Conservation (phyloP, 2,113 vertebrate species). For the Calidris pygmaea region DNA sequence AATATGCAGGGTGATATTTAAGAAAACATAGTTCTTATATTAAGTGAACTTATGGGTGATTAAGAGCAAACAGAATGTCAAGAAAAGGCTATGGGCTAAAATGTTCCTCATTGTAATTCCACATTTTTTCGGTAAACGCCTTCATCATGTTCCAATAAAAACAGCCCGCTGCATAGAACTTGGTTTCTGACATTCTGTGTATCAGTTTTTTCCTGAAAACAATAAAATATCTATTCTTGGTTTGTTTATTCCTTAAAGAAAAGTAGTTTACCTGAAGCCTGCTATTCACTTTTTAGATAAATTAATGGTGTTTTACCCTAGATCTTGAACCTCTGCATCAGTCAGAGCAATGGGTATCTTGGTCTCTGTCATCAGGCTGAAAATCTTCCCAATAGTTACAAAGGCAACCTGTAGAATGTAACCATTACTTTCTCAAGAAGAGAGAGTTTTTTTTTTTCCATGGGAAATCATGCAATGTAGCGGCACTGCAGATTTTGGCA, state of each 20-base stretch:
- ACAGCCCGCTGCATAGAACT: neutral
- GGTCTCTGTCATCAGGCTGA: neutral
- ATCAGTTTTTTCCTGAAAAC: neutral
- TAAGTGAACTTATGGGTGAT: slow-evolving; percentile 15
- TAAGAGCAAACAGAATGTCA: slow-evolving; percentile 48
- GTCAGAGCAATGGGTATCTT: neutral
- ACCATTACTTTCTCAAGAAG: neutral
- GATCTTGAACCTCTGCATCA: neutral
- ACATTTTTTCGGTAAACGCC: neutral
- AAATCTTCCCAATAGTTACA: neutral
- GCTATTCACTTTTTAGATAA: neutral
- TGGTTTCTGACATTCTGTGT: neutral
- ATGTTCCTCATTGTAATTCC: neutral
- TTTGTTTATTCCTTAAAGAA: neutral
- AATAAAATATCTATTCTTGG: neutral
- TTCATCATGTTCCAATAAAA: neutral
- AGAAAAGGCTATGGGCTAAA: slow-evolving; percentile 46
- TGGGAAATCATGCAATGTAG: neutral
- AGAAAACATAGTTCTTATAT: slow-evolving; percentile 7
- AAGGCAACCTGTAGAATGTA: neutral
- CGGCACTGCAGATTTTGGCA: neutral
- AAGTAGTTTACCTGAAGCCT: neutral
- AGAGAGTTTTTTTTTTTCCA: neutral
- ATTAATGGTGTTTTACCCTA: neutral
- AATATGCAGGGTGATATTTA: slow-evolving; percentile 33